These are phyloP conservation scores for Pseudomyrmex pallidus DNA, from an alignment of 1,140 invertebrate genomes.

Conservation along the genomic window DNA sequence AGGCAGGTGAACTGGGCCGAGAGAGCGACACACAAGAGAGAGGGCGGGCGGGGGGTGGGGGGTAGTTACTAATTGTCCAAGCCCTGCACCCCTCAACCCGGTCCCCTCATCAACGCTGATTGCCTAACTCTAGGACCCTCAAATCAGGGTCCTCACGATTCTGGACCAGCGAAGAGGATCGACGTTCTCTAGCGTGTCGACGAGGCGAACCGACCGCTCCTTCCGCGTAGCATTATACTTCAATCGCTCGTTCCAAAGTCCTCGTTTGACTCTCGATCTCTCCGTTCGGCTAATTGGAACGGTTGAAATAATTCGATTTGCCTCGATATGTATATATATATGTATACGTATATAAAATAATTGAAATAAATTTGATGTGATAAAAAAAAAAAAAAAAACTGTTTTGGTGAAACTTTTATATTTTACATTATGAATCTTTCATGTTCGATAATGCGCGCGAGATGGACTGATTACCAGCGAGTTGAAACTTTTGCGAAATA, in stretches of 20 bases:
- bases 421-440: background rate
- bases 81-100: constrained; percentile 75
- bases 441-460: constrained; percentile 23
- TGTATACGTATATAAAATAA: background rate
- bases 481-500: background rate
- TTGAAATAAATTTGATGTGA: background rate
- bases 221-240: constrained; percentile 52
- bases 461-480: background rate
- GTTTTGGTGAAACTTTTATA: background rate
- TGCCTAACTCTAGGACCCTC: constrained; percentile 85
- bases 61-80: constrained; percentile 84
- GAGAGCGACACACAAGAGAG: constrained; percentile 63
- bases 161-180: constrained; percentile 57
- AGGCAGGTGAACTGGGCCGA: constrained; percentile 64
- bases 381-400: no score
- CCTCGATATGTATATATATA: background rate
- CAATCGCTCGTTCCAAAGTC: constrained; percentile 1
- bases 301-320: constrained; percentile 17
- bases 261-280: background rate
- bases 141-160: constrained; percentile 72
- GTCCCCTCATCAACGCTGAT: constrained; percentile 84
- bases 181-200: constrained; percentile 57
- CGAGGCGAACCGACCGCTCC: constrained; percentile 55
- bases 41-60: constrained; percentile 64
- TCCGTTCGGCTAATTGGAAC: constrained; percentile 25